Base-by-base conservation (phyloP, 2,113 vertebrate species). In the Struthio camelus region DNA sequence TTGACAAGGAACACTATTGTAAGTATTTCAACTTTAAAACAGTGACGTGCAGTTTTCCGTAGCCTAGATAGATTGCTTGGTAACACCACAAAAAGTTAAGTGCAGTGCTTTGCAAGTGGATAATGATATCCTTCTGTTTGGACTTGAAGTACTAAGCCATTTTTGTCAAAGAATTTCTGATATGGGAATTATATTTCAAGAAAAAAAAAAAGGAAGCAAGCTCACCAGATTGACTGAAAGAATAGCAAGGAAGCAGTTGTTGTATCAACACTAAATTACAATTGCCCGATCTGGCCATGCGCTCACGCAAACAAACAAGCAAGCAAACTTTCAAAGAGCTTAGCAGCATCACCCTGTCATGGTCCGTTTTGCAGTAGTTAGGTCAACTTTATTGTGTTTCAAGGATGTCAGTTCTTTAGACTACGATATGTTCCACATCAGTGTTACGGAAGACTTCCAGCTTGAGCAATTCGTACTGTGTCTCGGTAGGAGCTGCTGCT, bases 291-390 rank as follows among this genome's bases (percentile, higher is more conserved):
- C 13, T 40, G 34, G 61, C 61, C 24, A 19, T 6, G 13, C 34
- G 14, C 17, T 54, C 0, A 0, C 40, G 40, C 18, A 53, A 64
- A 9, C 6, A 91, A 54, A 36, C 0, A 1, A 66, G 65, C 23
- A 62, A 87, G 28, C 11, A 11, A 83, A 61, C 5, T 36, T 23
- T 18, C 18, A 51, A 56, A 65, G 75, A 72, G 5, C 17, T 80
- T 30, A 77, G 59, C 69, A 81, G 13, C 51, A 67, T 72, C 46
- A 24, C 56, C 0, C 0, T 12, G 7, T 36, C 30, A 8, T 2
- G 12, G 40, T 85, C 25, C 11, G 14, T 51, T 64, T 85, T 67
- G 59, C 1, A 24, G 30, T 67, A 22, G 5, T n/a, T 72, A 54
- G 79, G 42, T 42, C 16, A 88, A 32, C 61, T 72, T n/a, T 36